A percentile compares a stretch with the other conserved stretches of the same genome.
Evolutionary conservation across 37 sponge, comb jelly and placozoan genomes (phyloP).

Genomic region (Geodia barretti): DNA sequence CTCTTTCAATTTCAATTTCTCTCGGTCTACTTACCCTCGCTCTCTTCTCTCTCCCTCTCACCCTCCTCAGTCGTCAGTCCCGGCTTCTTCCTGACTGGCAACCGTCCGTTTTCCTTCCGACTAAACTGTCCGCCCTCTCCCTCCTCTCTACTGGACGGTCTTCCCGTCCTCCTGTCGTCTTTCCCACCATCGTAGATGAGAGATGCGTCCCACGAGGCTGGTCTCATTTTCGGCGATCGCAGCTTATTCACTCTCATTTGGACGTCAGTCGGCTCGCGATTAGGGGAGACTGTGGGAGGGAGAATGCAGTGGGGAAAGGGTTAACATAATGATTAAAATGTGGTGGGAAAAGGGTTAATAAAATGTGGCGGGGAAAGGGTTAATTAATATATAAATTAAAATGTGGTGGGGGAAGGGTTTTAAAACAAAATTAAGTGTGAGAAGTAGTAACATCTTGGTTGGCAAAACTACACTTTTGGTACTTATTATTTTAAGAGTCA

Average conservation of each 20-base stretch:
- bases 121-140: not conserved
- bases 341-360: not conserved
- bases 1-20: too few species aligned
- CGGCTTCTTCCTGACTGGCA: not conserved
- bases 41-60: not conserved
- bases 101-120: not conserved
- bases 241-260: not conserved
- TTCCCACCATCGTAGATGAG: not conserved
- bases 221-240: not conserved
- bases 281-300: not conserved
- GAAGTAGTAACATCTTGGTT: too few species aligned
- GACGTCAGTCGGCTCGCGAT: not conserved
- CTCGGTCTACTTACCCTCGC: too few species aligned
- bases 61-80: not conserved
- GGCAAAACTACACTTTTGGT: too few species aligned
- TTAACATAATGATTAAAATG: not conserved
- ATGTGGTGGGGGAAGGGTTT: not conserved
- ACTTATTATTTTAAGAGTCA: too few species aligned
- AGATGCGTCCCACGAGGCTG: constrained; percentile 26
- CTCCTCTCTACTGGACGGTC: not conserved
- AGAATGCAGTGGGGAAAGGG: not conserved
- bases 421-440: too few species aligned
- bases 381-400: too few species aligned
- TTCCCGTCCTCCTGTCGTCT: not conserved
- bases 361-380: too few species aligned